Percentiles rank a stretch among this genome's conserved stretches.
phyloP scores from a whole-genome alignment of 2,113 vertebrate species.

The Forbesichthys agassizii region DNA sequence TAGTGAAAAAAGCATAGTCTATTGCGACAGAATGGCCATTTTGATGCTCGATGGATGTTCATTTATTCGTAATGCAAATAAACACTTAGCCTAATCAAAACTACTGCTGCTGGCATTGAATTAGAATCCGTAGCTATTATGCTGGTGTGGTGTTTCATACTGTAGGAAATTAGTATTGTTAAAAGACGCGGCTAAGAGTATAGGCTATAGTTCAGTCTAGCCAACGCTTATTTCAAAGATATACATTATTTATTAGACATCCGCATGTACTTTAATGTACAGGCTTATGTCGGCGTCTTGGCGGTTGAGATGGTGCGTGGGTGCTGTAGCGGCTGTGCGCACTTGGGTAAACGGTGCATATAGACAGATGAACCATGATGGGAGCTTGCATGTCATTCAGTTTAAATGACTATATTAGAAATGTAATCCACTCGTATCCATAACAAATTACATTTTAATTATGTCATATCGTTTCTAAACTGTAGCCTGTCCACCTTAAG shows the following conservation, averaged over 20 bases:
- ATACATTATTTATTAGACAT: conserved; percentile 36
- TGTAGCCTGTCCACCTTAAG: too few relatives aligned
- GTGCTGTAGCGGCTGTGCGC: conserved; percentile 58
- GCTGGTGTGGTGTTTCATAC: background rate
- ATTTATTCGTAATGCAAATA: too few relatives aligned
- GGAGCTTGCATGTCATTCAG: conserved; percentile 24
- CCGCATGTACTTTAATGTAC: conserved; percentile 42
- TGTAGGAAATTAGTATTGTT: too few relatives aligned
- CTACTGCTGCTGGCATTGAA: too few relatives aligned
- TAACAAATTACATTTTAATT: too few relatives aligned
- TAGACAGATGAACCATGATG: conserved; percentile 27
- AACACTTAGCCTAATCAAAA: too few relatives aligned
- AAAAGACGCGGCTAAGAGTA: background rate
- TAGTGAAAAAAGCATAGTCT: background rate
- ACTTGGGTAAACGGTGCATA: conserved; percentile 40
- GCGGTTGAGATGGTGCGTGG: conserved; percentile 47
- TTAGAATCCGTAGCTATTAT: too few relatives aligned
- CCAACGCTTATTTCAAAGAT: conserved; percentile 28
- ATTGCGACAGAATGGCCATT: conserved; percentile 20
- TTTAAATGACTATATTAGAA: too few relatives aligned
- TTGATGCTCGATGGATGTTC: conserved; percentile 1
- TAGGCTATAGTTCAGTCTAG: conserved; percentile 9
- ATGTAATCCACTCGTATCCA: too few relatives aligned
- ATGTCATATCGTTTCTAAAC: too few relatives aligned
- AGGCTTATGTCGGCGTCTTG: conserved; percentile 36